phyloP scores from a whole-genome alignment of 1,140 invertebrate species.

The Lepidostoma basale region DNA sequence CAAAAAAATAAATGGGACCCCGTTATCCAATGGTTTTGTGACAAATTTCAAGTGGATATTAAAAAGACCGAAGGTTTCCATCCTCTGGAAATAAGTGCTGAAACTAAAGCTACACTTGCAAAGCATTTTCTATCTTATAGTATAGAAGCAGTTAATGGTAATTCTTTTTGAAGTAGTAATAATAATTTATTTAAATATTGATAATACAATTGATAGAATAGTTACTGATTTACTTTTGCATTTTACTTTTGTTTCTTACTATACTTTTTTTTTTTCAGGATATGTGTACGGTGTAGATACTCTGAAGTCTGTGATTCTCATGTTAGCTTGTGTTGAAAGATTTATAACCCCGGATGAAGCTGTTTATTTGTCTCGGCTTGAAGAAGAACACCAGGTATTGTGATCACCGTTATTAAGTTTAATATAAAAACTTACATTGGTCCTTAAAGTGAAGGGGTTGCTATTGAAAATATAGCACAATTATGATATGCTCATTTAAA shows the following conservation, averaged over 20 bases:
- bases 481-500: no score
- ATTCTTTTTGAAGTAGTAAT: no score
- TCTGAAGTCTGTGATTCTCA: conserved; percentile 90
- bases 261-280: conserved; percentile 62
- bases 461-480: no score
- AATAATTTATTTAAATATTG: background rate
- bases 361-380: conserved; percentile 81
- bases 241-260: background rate
- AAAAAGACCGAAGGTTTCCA: conserved; percentile 73
- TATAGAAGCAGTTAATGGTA: conserved; percentile 79
- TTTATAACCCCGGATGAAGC: conserved; percentile 79
- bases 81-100: conserved; percentile 65
- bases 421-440: no score
- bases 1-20: conserved; percentile 88
- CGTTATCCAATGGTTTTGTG: conserved; percentile 85
- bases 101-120: conserved; percentile 71
- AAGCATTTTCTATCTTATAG: conserved; percentile 80
- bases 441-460: no score
- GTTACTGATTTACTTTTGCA: background rate
- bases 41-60: conserved; percentile 76
- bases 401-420: no score
- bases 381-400: conserved; percentile 89
- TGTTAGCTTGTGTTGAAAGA: conserved; percentile 79
- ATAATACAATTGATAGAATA: background rate
- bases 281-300: conserved; percentile 85